Conservation (phyloP, 2,888 invertebrate species). For the Phoenoteleia sp. region DNA sequence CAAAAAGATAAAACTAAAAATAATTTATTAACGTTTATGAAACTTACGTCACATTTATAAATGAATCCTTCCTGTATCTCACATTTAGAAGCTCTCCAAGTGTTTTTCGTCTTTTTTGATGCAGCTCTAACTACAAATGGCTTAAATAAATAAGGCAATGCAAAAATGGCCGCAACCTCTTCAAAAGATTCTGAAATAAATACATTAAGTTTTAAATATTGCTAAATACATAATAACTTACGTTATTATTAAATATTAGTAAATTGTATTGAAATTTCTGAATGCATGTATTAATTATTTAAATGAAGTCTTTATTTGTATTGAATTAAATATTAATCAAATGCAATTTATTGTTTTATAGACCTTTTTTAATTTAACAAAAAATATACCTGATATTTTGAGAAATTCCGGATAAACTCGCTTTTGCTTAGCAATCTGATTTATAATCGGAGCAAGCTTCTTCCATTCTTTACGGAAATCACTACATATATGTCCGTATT, state of each 20-base stretch:
- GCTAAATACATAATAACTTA: too few relatives aligned
- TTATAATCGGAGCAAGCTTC: neutral
- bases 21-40: too few relatives aligned
- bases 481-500: neutral
- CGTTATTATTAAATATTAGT: too few relatives aligned
- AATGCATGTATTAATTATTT: neutral
- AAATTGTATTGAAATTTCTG: too few relatives aligned
- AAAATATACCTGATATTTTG: neutral
- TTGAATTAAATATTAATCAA: too few relatives aligned
- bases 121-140: neutral
- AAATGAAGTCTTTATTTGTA: neutral
- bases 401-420: neutral
- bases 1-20: neutral
- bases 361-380: too few relatives aligned
- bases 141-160: constrained; percentile 32
- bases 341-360: too few relatives aligned
- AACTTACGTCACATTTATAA: constrained; percentile 5
- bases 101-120: neutral
- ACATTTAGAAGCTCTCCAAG: constrained; percentile 37
- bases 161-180: constrained; percentile 3
- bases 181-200: constrained; percentile 2
- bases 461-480: neutral
- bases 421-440: neutral
- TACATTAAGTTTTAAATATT: too few relatives aligned
- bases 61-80: constrained; percentile 30